Percentiles rank a stretch among this genome's conserved stretches.
Conservation (phyloP, 2,888 invertebrate species). For the Tetragonisca angustula region DNA sequence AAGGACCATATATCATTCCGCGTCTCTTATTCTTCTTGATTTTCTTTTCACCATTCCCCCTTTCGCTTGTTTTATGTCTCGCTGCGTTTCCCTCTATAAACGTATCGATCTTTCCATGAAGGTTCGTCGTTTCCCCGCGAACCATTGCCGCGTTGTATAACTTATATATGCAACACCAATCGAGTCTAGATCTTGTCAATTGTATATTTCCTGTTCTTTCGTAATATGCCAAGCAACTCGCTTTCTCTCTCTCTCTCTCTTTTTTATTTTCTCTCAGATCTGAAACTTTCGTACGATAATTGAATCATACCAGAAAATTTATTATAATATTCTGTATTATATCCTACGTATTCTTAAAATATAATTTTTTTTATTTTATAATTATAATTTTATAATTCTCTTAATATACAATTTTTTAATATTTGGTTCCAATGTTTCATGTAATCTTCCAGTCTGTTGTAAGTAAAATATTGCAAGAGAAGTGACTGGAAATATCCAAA, state of each 20-base stretch:
- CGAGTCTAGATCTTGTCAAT: constrained; percentile 3
- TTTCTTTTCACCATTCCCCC: background rate
- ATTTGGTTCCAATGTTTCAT: too few relatives aligned
- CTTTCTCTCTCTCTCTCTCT: too few relatives aligned
- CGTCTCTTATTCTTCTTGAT: background rate
- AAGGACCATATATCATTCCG: background rate
- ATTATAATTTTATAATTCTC: too few relatives aligned
- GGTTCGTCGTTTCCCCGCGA: constrained; percentile 24
- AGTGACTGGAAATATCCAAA: too few relatives aligned
- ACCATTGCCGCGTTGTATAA: constrained; percentile 2
- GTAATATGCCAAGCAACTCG: background rate
- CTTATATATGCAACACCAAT: background rate
- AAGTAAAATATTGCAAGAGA: too few relatives aligned
- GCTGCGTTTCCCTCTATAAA: background rate
- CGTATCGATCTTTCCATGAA: constrained; percentile 16
- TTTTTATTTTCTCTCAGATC: background rate
- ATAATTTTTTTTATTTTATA: too few relatives aligned
- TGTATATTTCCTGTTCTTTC: background rate
- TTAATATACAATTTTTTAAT: too few relatives aligned
- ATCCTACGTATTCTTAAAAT: too few relatives aligned
- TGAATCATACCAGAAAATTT: background rate
- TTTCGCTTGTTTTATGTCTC: background rate
- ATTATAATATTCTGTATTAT: too few relatives aligned
- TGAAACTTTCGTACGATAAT: background rate
- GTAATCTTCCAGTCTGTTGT: too few relatives aligned